These are phyloP conservation scores for Peromyscus leucopus DNA, from an alignment of 2,113 vertebrate species.

Conservation along the genomic window DNA sequence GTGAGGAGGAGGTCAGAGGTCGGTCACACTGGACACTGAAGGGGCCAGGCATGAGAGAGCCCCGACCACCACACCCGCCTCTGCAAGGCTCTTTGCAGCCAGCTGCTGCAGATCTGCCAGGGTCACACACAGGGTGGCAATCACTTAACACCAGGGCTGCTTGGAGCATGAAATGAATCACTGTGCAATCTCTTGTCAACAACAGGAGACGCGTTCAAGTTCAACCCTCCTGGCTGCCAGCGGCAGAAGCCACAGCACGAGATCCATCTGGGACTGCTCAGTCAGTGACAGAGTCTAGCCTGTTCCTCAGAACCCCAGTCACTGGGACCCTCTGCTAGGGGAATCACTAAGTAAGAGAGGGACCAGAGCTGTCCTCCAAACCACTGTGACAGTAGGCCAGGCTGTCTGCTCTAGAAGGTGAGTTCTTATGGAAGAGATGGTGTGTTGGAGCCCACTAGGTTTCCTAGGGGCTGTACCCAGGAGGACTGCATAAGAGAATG, in stretches of 20 bases:
- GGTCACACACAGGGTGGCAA: background rate
- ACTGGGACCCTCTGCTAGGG: background rate
- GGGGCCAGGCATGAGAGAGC: background rate
- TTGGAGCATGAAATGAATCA: background rate
- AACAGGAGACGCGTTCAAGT: accelerated
- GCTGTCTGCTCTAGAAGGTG: background rate
- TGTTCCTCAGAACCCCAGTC: background rate
- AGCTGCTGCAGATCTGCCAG: background rate
- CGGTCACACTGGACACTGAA: background rate
- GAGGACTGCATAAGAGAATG: too few species aligned
- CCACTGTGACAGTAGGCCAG: background rate
- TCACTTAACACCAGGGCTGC: background rate
- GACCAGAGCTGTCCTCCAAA: background rate
- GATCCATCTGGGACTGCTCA: background rate
- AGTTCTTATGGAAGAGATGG: background rate
- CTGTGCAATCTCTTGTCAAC: background rate
- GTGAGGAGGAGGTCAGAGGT: background rate
- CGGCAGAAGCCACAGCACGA: background rate
- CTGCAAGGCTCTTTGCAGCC: background rate
- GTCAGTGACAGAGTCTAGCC: background rate
- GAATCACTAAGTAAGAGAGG: background rate
- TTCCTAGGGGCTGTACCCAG: too few species aligned
- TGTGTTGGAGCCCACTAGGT: too few species aligned
- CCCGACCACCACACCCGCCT: background rate
- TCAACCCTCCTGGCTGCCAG: background rate